Evolutionary conservation across 2,797 vertebrate genomes (phyloP), one percentile per base, ranked within the genome.

Genomic region (Cephalopachus bancanus): DNA sequence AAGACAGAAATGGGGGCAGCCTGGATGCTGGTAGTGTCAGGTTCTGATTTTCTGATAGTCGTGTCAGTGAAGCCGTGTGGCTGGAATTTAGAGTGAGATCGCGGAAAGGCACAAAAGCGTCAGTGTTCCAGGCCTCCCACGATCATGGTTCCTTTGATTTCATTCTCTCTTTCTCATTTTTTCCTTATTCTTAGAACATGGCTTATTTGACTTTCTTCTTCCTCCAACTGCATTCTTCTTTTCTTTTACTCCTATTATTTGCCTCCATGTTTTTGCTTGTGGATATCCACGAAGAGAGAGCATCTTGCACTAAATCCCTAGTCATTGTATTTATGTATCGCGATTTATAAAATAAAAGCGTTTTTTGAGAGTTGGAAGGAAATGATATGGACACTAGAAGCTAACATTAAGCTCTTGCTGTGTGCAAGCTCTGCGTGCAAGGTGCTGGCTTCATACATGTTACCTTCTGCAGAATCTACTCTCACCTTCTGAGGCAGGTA

Each of bases 161-260:
- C 49, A 44, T 60, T 79, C 67, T 33, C 22, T 33, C 37, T 64
- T n/a, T 9, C 28, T 11, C 11, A 30, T 26, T 87, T 74, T 59
- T 28, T 84, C 62, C 78, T 30, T 30, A 20, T 37, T 49, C 60
- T 80, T 72, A 89, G 24, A 79, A 33, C 9, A n/a, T 11, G 14
- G 72, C 30, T 88, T 67, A 93, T 57, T 95, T 93, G 57, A 64
- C 44, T 71, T 89, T 76, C 28, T 79, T 86, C 24, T 83, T 57
- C 44, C 74, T 88, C 33, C 12, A 59, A 44, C 64, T 30, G 75
- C 26, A 33, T 75, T 95, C 80, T 74, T 53, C 17, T 92, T 89
- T 93, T 85, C 10, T 81, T 87, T 89, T 51, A 53, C 92, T 60
- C 44, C 30, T 95, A 19, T 67, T 67, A 51, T 55, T 92, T 37